Conservation (phyloP, 2,113 vertebrate species). For the Centropus unirufus region DNA sequence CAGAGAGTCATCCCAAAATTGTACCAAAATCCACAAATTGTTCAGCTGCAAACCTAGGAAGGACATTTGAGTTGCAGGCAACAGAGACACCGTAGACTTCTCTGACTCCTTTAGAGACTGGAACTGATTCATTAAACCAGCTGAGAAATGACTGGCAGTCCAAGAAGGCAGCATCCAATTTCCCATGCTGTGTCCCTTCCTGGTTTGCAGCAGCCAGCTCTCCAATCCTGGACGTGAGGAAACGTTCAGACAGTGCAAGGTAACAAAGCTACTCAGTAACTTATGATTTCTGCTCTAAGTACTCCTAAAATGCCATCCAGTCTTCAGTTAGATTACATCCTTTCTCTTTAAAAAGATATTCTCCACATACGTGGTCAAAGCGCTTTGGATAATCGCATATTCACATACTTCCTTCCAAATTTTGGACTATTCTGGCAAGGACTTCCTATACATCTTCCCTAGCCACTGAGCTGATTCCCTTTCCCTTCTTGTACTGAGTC, state of each 20-base stretch:
- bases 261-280: background rate
- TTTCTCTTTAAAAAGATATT: background rate
- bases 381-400: background rate
- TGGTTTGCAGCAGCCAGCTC: background rate
- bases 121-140: background rate
- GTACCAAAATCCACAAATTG: slow-evolving; percentile 7
- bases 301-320: background rate
- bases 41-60: slow-evolving; percentile 37
- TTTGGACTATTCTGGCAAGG: background rate
- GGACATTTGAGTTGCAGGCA: background rate
- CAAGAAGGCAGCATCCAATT: slow-evolving; percentile 7
- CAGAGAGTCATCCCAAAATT: slow-evolving; percentile 15
- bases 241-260: background rate
- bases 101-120: slow-evolving; percentile 1
- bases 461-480: background rate
- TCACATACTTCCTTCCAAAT: background rate
- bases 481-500: background rate
- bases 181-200: background rate
- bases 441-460: background rate
- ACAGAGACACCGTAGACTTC: background rate
- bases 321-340: background rate
- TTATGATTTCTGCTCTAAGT: background rate
- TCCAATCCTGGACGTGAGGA: background rate
- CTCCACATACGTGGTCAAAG: background rate
- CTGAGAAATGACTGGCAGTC: background rate